Conservation (phyloP, 1,140 invertebrate genomes). For the Phortica variegata region DNA sequence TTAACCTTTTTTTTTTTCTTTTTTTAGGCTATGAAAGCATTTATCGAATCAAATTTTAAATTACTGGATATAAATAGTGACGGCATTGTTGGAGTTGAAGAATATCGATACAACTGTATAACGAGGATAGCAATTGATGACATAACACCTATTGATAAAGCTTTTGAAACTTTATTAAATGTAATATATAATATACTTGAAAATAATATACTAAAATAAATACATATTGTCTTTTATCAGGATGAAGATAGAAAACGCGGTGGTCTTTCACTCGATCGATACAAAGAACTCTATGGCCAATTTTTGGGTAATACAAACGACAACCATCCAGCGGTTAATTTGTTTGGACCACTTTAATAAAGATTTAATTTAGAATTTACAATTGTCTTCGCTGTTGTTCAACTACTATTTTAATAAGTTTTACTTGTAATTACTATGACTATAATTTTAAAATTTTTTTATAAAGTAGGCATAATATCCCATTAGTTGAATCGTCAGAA, state of each 20-base stretch:
- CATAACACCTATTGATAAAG: constrained; percentile 72
- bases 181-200: constrained; percentile 60
- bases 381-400: constrained; percentile 57
- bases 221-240: constrained; percentile 52
- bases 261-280: constrained; percentile 72
- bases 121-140: constrained; percentile 75
- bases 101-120: constrained; percentile 80
- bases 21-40: constrained; percentile 72
- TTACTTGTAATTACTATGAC: constrained; percentile 51
- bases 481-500: constrained; percentile 51
- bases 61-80: constrained; percentile 79
- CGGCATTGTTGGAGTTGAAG: constrained; percentile 74
- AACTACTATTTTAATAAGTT: constrained; percentile 53
- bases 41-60: constrained; percentile 79
- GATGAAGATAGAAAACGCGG: constrained; percentile 77
- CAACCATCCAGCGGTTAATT: constrained; percentile 69
- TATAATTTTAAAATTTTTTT: constrained; percentile 32
- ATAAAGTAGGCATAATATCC: constrained; percentile 37
- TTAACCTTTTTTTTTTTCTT: constrained; percentile 1
- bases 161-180: constrained; percentile 73
- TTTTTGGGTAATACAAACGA: constrained; percentile 77
- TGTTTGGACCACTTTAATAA: constrained; percentile 76
- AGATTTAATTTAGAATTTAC: constrained; percentile 18
- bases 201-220: neutral
- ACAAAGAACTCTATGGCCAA: constrained; percentile 79